phyloP scores from a whole-genome alignment of 2,888 invertebrate species.

The Rhaphigaster nebulosa region DNA sequence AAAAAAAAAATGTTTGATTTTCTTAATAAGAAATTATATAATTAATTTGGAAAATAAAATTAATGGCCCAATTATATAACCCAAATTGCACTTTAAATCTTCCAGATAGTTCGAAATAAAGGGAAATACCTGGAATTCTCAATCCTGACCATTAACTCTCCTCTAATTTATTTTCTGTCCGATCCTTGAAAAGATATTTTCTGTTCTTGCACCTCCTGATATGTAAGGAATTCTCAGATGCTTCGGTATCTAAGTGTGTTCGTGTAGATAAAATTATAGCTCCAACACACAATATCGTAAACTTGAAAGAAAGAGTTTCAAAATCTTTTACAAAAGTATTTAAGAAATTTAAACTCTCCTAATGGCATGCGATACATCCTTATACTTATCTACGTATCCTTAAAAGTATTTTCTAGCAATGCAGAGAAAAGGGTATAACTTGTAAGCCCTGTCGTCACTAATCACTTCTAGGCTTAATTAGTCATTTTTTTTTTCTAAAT shows the following conservation, averaged over 20 bases:
- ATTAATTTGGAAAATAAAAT: background rate
- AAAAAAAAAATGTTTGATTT: background rate
- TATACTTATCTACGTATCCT: background rate
- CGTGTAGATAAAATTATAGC: slow-evolving; percentile 21
- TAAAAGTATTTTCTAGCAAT: background rate
- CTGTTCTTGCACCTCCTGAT: slow-evolving; percentile 7
- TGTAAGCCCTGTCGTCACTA: background rate
- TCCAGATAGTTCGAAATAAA: background rate
- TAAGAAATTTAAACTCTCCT: background rate
- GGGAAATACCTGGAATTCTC: slow-evolving; percentile 10
- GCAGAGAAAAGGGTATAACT: background rate
- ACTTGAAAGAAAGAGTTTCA: slow-evolving; percentile 2
- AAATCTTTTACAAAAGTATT: slow-evolving; percentile 3
- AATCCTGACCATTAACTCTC: background rate
- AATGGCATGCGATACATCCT: background rate
- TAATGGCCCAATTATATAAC: background rate
- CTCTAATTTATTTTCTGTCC: slow-evolving; percentile 18
- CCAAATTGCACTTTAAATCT: background rate
- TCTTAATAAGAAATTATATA: background rate
- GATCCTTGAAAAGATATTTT: slow-evolving; percentile 19
- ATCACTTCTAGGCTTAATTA: background rate
- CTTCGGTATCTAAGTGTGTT: background rate
- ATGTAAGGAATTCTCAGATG: slow-evolving; percentile 19
- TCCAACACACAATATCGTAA: slow-evolving; percentile 16
- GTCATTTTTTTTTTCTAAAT: background rate